A percentile compares a stretch with the other conserved stretches of the same genome.
phyloP scores from a whole-genome alignment of 2,797 vertebrate species.

The Pampus argenteus region DNA sequence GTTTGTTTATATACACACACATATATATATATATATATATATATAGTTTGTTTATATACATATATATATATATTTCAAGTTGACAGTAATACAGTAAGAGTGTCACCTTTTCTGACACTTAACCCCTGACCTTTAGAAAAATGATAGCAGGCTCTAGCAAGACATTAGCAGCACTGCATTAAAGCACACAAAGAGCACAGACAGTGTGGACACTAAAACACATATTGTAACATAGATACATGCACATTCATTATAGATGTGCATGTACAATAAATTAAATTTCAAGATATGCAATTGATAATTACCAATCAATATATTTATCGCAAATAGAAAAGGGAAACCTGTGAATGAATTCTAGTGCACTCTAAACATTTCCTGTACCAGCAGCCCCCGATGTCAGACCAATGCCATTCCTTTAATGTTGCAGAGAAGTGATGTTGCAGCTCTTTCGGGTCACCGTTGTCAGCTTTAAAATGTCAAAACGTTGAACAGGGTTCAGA shows the following conservation, averaged over 20 bases:
- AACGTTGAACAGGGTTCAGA: slow-evolving; percentile 67
- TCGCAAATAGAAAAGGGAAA: not conserved
- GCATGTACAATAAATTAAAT: not conserved
- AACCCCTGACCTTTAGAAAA: slow-evolving; percentile 70
- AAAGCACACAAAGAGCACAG: slow-evolving; percentile 37
- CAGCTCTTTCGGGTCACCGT: slow-evolving; percentile 56
- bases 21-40: too few species aligned
- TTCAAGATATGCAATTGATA: not conserved
- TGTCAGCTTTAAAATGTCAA: slow-evolving; percentile 81
- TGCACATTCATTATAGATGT: not conserved
- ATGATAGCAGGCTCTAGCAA: slow-evolving; percentile 45
- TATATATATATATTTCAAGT: too few species aligned
- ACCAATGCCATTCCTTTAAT: slow-evolving; percentile 40
- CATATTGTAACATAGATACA: not conserved
- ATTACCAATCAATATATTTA: not conserved
- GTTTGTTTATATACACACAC: too few species aligned
- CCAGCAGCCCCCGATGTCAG: slow-evolving; percentile 44
- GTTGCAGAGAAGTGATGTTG: slow-evolving; percentile 38
- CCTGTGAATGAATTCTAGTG: slow-evolving; percentile 10
- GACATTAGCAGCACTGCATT: slow-evolving; percentile 44
- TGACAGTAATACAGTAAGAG: slow-evolving; percentile 50
- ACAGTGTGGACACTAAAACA: not conserved
- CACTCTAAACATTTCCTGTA: slow-evolving; percentile 32
- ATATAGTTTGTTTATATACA: too few species aligned
- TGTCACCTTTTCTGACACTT: slow-evolving; percentile 73